Evolutionary conservation across 2,797 vertebrate genomes (phyloP).

Genomic region (Sitta carolinensis): DNA sequence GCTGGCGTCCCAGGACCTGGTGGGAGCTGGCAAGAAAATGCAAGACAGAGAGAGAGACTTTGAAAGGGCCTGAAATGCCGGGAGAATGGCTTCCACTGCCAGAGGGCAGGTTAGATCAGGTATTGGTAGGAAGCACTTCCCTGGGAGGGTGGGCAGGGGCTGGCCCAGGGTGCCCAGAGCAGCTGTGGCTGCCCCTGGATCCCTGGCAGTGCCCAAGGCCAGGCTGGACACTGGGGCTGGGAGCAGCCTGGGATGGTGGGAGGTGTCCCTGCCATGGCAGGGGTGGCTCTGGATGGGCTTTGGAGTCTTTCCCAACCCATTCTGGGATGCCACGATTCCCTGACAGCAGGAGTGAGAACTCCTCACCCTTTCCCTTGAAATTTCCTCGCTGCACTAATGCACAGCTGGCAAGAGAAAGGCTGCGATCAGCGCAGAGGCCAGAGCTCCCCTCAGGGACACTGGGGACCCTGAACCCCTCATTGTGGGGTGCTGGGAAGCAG

Average conservation of each 20-base stretch:
- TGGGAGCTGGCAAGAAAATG: background rate
- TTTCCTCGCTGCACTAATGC: background rate
- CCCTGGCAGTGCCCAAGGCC: background rate
- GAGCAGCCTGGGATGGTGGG: background rate
- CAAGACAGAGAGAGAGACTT: background rate
- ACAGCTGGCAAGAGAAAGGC: background rate
- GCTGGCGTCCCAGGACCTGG: background rate
- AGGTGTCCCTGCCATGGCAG: background rate
- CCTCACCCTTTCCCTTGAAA: background rate
- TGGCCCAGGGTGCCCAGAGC: background rate
- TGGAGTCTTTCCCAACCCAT: background rate
- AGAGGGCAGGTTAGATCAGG: background rate
- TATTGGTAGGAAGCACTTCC: background rate
- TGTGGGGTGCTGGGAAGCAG: background rate
- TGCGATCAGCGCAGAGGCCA: background rate
- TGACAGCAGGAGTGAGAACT: background rate
- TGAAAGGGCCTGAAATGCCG: background rate
- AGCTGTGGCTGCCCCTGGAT: background rate
- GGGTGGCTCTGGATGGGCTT: rapidly evolving
- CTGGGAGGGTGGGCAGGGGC: rapidly evolving
- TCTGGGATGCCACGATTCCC: background rate
- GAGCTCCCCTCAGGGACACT: background rate
- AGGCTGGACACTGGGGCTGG: rapidly evolving
- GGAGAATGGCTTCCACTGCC: background rate
- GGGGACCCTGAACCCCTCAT: background rate